Base-by-base conservation (phyloP, 2,888 invertebrate genomes). In the Limnephilus marmoratus region DNA sequence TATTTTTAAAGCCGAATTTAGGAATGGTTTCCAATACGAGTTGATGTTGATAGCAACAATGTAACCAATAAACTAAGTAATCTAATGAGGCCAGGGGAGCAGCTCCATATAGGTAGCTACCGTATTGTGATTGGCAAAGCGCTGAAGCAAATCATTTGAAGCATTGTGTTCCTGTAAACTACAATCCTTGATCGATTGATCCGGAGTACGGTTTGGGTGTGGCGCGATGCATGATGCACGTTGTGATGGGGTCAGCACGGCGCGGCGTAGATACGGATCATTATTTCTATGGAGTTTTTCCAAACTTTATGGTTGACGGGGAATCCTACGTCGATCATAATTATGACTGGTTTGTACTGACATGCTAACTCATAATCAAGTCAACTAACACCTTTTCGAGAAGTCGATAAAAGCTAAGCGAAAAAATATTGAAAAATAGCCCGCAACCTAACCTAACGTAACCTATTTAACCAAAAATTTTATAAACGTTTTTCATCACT, bases 41-140 rank as follows among this genome's bases (percentile, higher is more conserved):
- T 34, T 34, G 82, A 18, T n/a, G 82, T 68, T 68, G 68, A 68
- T 68, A 9, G 68, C 68, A n/a, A 68, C 68, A n/a, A 68, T 68
- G 68, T 9, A 68, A 24, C 24, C 68, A 68, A 82, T 82, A 37
- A 86, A 49, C n/a, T 41, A 86, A 41, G 45, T 24, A n/a, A 18
- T 41, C 24, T 68, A 68, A 29, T 49, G 86, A 45, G 86, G n/a
- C 45, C 86, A 49, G 29, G 45, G 45, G 86, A 45, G 68, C 68
- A 68, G 68, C 68, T 85, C 34, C 18, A 29, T 41, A 15, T 15
- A 34, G 45, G 88, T 41, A n/a, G 41, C 87, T 89, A 37, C 80
- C 41, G 88, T 80, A 81, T 81, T 34, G 81, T 89, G 41, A 81
- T 81, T 89, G 88, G 88, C 24, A 37, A 81, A 37, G 88, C 88